Conservation (phyloP, 2,797 vertebrate species). For the Botia almorhae region DNA sequence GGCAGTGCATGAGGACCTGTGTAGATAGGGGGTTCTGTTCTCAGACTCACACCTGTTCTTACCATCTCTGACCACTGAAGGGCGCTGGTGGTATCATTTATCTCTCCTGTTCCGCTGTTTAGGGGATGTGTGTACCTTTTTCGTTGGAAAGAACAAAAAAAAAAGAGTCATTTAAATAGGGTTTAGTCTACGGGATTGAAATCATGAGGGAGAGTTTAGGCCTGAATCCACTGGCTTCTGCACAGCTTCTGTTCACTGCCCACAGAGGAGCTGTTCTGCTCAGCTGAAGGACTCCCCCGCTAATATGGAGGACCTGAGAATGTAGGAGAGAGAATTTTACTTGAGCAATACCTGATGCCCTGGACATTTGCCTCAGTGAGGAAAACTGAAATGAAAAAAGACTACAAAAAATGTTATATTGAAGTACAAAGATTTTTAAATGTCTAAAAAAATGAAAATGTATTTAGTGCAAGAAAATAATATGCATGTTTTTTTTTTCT, state of each 20-base stretch:
- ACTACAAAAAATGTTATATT: constrained; percentile 62
- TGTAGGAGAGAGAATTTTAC: constrained; percentile 61
- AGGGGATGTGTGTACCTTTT: constrained; percentile 61
- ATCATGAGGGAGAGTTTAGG: constrained; percentile 31
- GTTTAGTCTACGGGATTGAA: constrained; percentile 61
- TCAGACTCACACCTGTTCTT: constrained; percentile 60
- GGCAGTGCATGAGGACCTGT: constrained; percentile 87
- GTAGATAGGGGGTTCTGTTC: constrained; percentile 84
- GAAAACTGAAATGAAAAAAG: constrained; percentile 64
- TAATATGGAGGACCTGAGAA: constrained; percentile 68
- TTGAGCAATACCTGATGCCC: constrained; percentile 69
- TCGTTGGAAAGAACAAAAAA: constrained; percentile 64
- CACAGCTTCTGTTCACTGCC: constrained; percentile 61
- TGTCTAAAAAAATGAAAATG: constrained; percentile 27
- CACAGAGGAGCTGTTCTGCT: constrained; percentile 59
- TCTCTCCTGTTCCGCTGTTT: constrained; percentile 58
- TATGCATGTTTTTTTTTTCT: constrained; percentile 37
- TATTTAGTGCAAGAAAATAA: constrained; percentile 34
- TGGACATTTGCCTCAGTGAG: constrained; percentile 60
- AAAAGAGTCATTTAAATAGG: constrained; percentile 62
- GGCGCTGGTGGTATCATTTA: constrained; percentile 65
- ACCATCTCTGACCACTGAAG: constrained; percentile 62
- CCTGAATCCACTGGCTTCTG: constrained; percentile 67
- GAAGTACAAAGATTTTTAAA: constrained; percentile 57
- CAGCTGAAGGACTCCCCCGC: constrained; percentile 66